These are phyloP conservation scores for Anolis apletophallus DNA, from an alignment of 2,797 vertebrate genomes.

Conservation along the genomic window DNA sequence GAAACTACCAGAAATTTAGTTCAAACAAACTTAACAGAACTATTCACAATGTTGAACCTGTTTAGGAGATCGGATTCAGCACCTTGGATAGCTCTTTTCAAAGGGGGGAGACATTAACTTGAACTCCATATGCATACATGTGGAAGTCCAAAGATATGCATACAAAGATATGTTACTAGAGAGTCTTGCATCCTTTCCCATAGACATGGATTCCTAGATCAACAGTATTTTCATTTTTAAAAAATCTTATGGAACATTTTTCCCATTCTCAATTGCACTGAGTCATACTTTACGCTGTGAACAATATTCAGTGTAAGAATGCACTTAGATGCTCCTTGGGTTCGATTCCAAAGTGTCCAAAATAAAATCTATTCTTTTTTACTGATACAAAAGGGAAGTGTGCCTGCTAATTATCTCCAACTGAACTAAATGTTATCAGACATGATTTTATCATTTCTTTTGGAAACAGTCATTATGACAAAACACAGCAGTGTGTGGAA, in stretches of 20 bases:
- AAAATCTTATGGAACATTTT: not conserved
- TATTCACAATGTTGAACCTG: too few species aligned
- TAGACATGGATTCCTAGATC: not conserved
- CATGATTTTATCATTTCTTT: constrained; percentile 18
- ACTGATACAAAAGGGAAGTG: constrained; percentile 9
- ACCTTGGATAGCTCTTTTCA: too few species aligned
- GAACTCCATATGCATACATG: not conserved
- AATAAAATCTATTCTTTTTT: not conserved
- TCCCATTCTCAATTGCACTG: not conserved
- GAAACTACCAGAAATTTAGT: too few species aligned
- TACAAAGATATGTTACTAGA: not conserved
- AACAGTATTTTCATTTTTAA: not conserved
- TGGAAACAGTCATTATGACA: constrained; percentile 16
- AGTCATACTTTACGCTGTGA: constrained; percentile 13
- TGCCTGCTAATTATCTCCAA: constrained; percentile 5
- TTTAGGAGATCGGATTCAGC: too few species aligned
- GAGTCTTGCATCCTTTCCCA: not conserved
- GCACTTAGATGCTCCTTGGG: not conserved
- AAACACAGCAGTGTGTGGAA: constrained; percentile 54
- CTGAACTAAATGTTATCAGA: constrained; percentile 5
- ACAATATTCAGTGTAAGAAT: not conserved
- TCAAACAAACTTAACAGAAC: too few species aligned
- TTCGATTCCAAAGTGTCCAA: not conserved
- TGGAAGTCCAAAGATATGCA: not conserved
- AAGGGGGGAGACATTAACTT: too few species aligned